A percentile compares a stretch with the other conserved stretches of the same genome.
phyloP scores from a whole-genome alignment of 2,797 vertebrate genomes.

The Margarornis squamiger region DNA sequence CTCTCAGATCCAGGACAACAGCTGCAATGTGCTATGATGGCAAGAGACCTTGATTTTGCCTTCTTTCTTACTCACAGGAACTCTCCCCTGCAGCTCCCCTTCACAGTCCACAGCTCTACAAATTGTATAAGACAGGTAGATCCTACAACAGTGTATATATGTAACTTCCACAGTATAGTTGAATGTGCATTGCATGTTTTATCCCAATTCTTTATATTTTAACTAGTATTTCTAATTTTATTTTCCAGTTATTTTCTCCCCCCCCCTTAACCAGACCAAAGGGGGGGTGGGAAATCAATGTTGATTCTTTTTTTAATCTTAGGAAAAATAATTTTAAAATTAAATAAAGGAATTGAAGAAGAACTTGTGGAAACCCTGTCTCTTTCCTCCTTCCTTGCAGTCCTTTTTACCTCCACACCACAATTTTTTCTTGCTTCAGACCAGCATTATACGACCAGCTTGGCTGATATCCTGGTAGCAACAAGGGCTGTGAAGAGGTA shows the following conservation, averaged over 20 bases:
- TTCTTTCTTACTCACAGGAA: background rate
- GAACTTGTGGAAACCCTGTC: background rate
- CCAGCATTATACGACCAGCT: background rate
- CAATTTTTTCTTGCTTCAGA: background rate
- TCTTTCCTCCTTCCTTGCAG: background rate
- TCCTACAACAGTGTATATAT: background rate
- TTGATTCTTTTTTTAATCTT: background rate
- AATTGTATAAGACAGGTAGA: background rate
- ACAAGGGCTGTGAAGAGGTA: background rate
- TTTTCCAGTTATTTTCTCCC: background rate
- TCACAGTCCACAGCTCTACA: background rate
- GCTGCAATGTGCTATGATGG: background rate
- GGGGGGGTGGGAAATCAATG: fast-evolving
- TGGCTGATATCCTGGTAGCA: background rate
- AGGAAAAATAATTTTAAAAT: background rate
- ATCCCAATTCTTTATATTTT: background rate
- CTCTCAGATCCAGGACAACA: background rate
- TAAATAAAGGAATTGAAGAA: background rate
- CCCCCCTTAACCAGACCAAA: background rate
- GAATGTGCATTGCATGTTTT: background rate
- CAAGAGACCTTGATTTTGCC: background rate
- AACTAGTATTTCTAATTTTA: background rate
- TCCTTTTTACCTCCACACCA: background rate
- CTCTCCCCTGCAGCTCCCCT: background rate
- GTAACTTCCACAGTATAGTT: background rate